These are phyloP conservation scores for Geotrupes spiniger DNA, from an alignment of 2,888 invertebrate species.

Conservation along the genomic window DNA sequence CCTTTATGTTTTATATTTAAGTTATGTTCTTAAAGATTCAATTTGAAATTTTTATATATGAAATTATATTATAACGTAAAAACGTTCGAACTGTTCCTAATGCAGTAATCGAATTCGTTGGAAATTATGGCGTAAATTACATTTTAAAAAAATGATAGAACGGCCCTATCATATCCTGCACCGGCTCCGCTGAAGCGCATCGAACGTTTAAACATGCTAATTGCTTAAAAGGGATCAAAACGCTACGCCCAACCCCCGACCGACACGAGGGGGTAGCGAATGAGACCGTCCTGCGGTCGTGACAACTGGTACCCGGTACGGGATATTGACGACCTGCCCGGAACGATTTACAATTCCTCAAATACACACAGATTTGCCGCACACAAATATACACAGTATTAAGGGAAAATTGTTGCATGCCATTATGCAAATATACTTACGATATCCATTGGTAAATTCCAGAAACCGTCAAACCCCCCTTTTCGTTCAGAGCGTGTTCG, in stretches of 20 bases:
- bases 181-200: slow-evolving; percentile 31
- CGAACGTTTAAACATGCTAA: slow-evolving; percentile 40
- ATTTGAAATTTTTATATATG: too few species aligned
- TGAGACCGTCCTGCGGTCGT: slow-evolving; percentile 20
- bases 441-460: slow-evolving; percentile 93
- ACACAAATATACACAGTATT: slow-evolving; percentile 32
- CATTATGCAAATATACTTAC: slow-evolving; percentile 59
- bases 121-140: too few species aligned
- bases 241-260: slow-evolving; percentile 5
- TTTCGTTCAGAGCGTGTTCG: slow-evolving; percentile 81
- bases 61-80: too few species aligned
- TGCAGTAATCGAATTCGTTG: too few species aligned
- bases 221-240: slow-evolving; percentile 34
- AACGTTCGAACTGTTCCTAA: too few species aligned
- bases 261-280: slow-evolving; percentile 17
- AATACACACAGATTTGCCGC: slow-evolving; percentile 33
- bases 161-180: slow-evolving; percentile 8
- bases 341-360: slow-evolving; percentile 31
- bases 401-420: not conserved
- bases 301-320: slow-evolving; percentile 44
- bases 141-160: too few species aligned
- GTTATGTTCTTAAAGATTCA: too few species aligned
- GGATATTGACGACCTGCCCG: slow-evolving; percentile 41
- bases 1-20: too few species aligned
- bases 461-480: slow-evolving; percentile 83